phyloP scores from a whole-genome alignment of 2,888 invertebrate species.

The Xestia sexstrigata region DNA sequence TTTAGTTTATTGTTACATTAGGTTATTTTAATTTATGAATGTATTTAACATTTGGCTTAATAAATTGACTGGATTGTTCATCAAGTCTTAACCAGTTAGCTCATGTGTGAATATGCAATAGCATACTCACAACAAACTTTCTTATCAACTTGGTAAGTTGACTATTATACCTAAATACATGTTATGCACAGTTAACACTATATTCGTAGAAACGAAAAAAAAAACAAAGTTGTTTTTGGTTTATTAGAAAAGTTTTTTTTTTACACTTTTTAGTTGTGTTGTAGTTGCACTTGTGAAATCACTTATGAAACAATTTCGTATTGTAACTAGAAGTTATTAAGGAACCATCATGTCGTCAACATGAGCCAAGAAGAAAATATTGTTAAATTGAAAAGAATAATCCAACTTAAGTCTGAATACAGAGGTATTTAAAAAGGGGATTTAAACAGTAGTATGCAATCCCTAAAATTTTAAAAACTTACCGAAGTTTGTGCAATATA shows the following conservation, averaged over 20 bases:
- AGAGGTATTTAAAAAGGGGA: neutral
- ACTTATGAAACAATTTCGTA: too few relatives aligned
- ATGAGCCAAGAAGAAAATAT: too few relatives aligned
- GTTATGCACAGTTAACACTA: neutral
- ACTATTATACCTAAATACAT: constrained; percentile 1
- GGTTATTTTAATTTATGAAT: too few relatives aligned
- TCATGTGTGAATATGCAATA: constrained; percentile 1
- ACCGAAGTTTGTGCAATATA: neutral
- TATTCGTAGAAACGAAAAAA: neutral
- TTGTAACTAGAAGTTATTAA: too few relatives aligned
- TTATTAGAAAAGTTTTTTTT: too few relatives aligned
- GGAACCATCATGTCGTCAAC: too few relatives aligned
- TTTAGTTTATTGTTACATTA: too few relatives aligned
- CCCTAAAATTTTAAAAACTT: constrained; percentile 4
- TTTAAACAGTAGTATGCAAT: too few relatives aligned
- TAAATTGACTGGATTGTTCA: neutral
- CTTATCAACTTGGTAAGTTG: constrained; percentile 6
- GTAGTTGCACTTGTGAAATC: too few relatives aligned
- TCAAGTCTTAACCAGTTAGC: neutral
- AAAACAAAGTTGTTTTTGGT: neutral
- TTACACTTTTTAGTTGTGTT: too few relatives aligned
- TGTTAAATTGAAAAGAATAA: neutral
- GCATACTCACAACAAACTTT: neutral
- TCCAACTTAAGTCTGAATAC: neutral
- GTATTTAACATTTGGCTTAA: neutral